Percentiles rank a stretch among this genome's conserved stretches.
Conservation (phyloP, 2,888 invertebrate genomes). For the Dioctria linearis region DNA sequence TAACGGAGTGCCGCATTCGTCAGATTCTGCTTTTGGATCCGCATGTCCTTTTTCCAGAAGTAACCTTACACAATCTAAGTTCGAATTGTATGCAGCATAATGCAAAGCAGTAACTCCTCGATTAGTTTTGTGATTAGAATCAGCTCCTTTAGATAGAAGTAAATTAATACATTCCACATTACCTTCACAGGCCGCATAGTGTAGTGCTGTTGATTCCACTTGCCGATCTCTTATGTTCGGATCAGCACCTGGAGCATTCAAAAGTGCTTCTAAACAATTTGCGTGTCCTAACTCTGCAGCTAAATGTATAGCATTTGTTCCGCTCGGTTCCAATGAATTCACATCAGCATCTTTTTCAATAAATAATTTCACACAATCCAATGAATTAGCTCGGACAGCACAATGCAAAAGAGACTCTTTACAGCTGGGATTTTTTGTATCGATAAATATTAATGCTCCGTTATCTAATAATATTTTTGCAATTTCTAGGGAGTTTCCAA, state of each 20-base stretch:
- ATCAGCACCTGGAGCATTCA: constrained; percentile 81
- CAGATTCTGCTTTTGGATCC: constrained; percentile 85
- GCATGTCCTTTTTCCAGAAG: constrained; percentile 82
- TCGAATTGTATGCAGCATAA: constrained; percentile 84
- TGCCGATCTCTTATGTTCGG: constrained; percentile 80
- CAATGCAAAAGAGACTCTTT: constrained; percentile 87
- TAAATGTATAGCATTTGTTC: constrained; percentile 85
- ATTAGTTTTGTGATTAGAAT: constrained; percentile 81
- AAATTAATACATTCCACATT: constrained; percentile 86
- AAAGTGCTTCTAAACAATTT: constrained; percentile 82
- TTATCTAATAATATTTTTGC: constrained; percentile 83
- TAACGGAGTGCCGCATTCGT: constrained; percentile 84
- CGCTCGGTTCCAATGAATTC: constrained; percentile 83
- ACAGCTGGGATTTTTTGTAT: constrained; percentile 78
- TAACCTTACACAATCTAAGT: constrained; percentile 85
- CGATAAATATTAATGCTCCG: constrained; percentile 79
- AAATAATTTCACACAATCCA: constrained; percentile 85
- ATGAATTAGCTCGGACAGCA: constrained; percentile 86
- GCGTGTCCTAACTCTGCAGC: constrained; percentile 85
- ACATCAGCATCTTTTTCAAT: constrained; percentile 80
- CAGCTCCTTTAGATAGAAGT: constrained; percentile 81
- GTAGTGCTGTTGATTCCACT: constrained; percentile 84
- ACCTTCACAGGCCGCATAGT: constrained; percentile 91
- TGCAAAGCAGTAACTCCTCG: constrained; percentile 90
- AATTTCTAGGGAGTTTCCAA: constrained; percentile 87